Base-by-base conservation (phyloP, 1,140 invertebrate genomes). In the Triops cancriformis region DNA sequence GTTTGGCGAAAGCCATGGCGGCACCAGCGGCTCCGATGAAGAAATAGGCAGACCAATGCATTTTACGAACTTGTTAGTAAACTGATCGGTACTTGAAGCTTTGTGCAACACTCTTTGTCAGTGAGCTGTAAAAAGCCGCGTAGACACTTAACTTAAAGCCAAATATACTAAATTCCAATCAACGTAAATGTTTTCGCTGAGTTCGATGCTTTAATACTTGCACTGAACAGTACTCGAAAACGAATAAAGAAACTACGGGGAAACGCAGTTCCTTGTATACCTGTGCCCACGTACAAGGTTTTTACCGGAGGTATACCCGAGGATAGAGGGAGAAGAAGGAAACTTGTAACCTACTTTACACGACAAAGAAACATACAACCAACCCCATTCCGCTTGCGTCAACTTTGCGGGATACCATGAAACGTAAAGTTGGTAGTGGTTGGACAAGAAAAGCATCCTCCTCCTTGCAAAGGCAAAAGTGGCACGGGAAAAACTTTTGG, bases 311-410 rank as follows among this genome's bases (percentile, higher is more conserved):
- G 51, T 64, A 64, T 64, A 18, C 51, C 51, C 10, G 51, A n/a
- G 23, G 31, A 37, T 7, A 64, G 23, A 23, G 10, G 51, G 51
- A n/a, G 23, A 64, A 64, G 51, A 64, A 64, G 51, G 51, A 64
- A 64, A 64, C 51, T 23, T 64, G n/a, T 64, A 64, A 64, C 51
- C 51, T 64, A 64, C 51, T 23, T 64, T 64, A 64, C 51, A 64
- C 51, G 51, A 64, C 51, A 64, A 64, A 64, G 51, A 37, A 37
- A 37, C 31, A 37, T n/a, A n/a, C 31, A 37, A 64, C 51, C 51
- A 64, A 64, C 51, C 51, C 51, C 51, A 64, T 64, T 64, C 51
- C 31, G 7, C 7, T 64, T 64, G 51, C 14, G 31, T 37, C 31
- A 64, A 64, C 51, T 10, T 64, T 23, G 51, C 51, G 51, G n/a